Conservation (phyloP, 2,888 invertebrate species). For the Caenorhabditis afra region DNA sequence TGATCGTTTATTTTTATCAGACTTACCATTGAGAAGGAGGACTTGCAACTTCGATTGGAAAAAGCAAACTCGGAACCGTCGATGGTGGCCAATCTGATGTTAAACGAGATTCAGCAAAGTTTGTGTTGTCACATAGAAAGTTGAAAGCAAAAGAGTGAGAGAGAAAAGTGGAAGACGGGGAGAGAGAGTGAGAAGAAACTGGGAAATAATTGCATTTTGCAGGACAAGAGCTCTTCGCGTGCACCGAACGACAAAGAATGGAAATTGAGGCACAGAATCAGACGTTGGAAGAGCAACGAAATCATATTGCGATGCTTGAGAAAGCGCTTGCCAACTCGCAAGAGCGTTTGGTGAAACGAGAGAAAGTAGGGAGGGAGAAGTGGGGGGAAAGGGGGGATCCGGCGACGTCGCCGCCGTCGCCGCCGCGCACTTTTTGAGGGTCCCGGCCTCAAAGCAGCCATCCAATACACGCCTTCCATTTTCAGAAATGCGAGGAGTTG, state of each 20-base stretch:
- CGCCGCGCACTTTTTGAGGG: not conserved
- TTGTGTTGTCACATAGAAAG: not conserved
- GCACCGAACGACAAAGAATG: constrained; percentile 93
- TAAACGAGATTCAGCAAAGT: constrained; percentile 63
- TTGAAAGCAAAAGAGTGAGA: not conserved
- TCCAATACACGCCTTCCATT: constrained; percentile 5
- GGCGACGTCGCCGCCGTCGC: too few species aligned
- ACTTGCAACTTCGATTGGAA: constrained; percentile 61
- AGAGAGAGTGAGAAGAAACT: too few species aligned
- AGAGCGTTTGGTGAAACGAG: constrained; percentile 86
- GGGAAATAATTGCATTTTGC: constrained; percentile 41
- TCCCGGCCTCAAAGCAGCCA: too few species aligned
- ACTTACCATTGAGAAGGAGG: constrained; percentile 64
- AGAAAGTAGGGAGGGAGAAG: constrained; percentile 63
- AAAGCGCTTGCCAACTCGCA: constrained; percentile 93
- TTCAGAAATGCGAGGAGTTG: constrained; percentile 66
- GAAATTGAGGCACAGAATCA: constrained; percentile 92
- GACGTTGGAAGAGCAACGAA: constrained; percentile 92
- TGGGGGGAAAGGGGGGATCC: not conserved
- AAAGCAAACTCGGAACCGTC: constrained; percentile 54
- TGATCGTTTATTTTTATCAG: constrained; percentile 47
- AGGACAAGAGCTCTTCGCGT: constrained; percentile 91
- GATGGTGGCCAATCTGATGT: constrained; percentile 60
- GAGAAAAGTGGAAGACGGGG: too few species aligned
- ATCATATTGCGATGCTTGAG: constrained; percentile 93